These are phyloP conservation scores for Mnemiopsis leidyi DNA, from an alignment of 37 sponge, comb jelly and placozoan species.

Conservation along the genomic window DNA sequence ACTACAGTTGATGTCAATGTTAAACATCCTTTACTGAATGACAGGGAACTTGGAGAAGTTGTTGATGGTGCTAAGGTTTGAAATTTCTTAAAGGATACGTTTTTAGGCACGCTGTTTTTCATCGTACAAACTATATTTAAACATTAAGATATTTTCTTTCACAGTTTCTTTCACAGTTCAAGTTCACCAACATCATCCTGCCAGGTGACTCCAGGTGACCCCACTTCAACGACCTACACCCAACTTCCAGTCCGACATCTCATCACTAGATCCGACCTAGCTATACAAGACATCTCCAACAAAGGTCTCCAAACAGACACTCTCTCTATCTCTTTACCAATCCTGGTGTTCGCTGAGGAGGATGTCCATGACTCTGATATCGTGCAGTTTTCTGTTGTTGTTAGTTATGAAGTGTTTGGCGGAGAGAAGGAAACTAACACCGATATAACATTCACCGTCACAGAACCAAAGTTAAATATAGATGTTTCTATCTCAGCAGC, in stretches of 20 bases:
- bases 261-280: conserved; percentile 14
- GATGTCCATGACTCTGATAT: neutral
- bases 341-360: conserved; percentile 58
- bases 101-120: no score
- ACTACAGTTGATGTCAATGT: neutral
- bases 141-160: no score
- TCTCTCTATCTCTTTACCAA: neutral
- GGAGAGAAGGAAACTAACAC: neutral
- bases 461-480: neutral
- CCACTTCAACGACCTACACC: conserved; percentile 1
- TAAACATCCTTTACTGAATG: conserved; percentile 22
- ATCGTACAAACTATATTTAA: no score
- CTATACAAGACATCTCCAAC: conserved; percentile 41
- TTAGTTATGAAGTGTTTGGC: neutral
- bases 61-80: conserved; percentile 20
- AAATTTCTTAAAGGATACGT: no score
- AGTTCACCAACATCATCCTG: neutral
- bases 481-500: neutral
- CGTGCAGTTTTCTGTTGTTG: neutral
- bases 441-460: neutral
- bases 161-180: neutral
- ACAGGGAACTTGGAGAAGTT: conserved; percentile 48
- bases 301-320: neutral
- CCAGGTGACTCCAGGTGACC: conserved; percentile 1
- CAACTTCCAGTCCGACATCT: neutral